These are phyloP conservation scores for Blastobasis adustella DNA, from an alignment of 2,888 invertebrate species.

Conservation along the genomic window DNA sequence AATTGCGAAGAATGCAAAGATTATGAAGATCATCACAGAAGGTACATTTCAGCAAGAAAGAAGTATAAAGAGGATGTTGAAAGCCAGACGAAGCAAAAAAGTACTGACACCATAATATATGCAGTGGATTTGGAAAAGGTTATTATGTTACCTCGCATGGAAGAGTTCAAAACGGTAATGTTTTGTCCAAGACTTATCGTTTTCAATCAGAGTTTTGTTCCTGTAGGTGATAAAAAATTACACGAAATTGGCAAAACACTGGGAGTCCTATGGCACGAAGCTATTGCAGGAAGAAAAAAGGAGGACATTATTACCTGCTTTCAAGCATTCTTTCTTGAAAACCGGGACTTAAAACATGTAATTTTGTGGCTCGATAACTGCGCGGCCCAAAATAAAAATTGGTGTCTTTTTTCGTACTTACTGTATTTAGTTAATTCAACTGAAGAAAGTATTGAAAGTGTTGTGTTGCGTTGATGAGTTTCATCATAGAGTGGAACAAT, in stretches of 20 bases:
- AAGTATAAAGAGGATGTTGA: slow-evolving; percentile 2
- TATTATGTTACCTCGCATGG: slow-evolving; percentile 15
- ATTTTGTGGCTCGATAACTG: slow-evolving; percentile 24
- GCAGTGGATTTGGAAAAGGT: slow-evolving; percentile 16
- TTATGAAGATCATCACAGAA: slow-evolving; percentile 1
- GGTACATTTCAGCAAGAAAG: slow-evolving; percentile 1
- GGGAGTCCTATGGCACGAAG: slow-evolving; percentile 24
- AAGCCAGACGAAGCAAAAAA: not conserved
- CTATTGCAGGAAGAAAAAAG: slow-evolving; percentile 24
- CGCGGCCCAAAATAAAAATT: slow-evolving; percentile 20
- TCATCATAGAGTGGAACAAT: slow-evolving; percentile 27
- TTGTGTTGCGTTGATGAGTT: slow-evolving; percentile 22
- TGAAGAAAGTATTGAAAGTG: slow-evolving; percentile 16
- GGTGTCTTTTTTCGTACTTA: slow-evolving; percentile 18
- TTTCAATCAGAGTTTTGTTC: slow-evolving; percentile 16
- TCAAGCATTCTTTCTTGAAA: slow-evolving; percentile 16
- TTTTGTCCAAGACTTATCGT: slow-evolving; percentile 15
- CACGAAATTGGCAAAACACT: slow-evolving; percentile 6
- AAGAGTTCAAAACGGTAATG: slow-evolving; percentile 14
- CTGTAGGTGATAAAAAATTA: slow-evolving; percentile 5
- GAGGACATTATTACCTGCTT: slow-evolving; percentile 24
- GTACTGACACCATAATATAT: not conserved
- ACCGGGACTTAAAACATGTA: slow-evolving; percentile 19
- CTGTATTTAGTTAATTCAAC: slow-evolving; percentile 16
- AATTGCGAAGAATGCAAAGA: slow-evolving; percentile 2